A percentile compares a stretch with the other conserved stretches of the same genome.
Evolutionary conservation across 92 coral and sea anemone genomes (phyloP).

Genomic region (Pocillopora meandrina): DNA sequence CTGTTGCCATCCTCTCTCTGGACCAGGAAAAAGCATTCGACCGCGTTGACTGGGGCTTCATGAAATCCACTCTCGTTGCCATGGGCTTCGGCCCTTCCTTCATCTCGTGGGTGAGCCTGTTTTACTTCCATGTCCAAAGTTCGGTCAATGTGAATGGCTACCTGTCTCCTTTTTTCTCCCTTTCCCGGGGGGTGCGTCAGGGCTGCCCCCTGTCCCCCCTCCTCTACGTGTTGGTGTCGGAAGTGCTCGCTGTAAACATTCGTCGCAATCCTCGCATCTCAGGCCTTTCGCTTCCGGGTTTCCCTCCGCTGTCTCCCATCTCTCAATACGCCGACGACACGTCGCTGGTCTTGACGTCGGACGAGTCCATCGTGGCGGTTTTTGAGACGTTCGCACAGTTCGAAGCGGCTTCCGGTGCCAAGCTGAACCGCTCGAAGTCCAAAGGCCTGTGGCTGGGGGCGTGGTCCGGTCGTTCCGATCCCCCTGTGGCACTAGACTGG

Average conservation of each 20-base stretch:
- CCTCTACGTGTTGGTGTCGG: too few species aligned
- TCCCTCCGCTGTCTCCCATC: neutral
- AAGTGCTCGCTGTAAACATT: too few species aligned
- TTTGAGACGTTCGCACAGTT: neutral
- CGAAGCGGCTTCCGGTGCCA: constrained; percentile 50
- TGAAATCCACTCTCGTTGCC: too few species aligned
- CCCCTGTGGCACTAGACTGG: constrained; percentile 11
- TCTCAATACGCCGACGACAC: constrained; percentile 67
- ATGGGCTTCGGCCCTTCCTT: too few species aligned
- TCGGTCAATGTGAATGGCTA: too few species aligned
- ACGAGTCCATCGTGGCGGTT: neutral
- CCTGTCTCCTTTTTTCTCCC: too few species aligned
- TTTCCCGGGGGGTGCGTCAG: too few species aligned
- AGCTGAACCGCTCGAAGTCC: constrained; percentile 9
- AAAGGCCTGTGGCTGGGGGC: constrained; percentile 42
- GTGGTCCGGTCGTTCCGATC: constrained; percentile 1
- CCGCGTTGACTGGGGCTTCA: constrained; percentile 6
- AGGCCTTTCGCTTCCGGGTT: too few species aligned
- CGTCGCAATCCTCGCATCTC: too few species aligned
- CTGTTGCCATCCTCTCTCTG: constrained; percentile 35
- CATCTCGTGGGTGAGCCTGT: too few species aligned
- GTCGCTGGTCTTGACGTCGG: constrained; percentile 21
- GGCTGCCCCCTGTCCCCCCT: too few species aligned
- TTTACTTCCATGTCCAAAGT: too few species aligned
- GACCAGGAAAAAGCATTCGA: constrained; percentile 71